phyloP scores from a whole-genome alignment of 2,113 vertebrate genomes.

The Paralichthys olivaceus region DNA sequence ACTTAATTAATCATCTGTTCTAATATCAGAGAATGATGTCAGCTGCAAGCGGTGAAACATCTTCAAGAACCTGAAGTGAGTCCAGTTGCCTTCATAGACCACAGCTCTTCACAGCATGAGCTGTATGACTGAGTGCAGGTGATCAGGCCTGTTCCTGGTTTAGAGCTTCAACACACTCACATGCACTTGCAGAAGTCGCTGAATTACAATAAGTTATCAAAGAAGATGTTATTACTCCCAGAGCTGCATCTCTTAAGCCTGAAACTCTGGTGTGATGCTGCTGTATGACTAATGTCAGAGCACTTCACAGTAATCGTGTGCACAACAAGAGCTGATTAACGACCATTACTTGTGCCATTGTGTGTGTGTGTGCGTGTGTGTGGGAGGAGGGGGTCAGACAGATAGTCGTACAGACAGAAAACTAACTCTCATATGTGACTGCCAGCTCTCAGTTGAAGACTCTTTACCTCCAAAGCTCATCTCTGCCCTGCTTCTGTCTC shows the following conservation, averaged over 20 bases:
- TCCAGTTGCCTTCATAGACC: not conserved
- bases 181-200: conserved; percentile 8
- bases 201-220: conserved; percentile 2
- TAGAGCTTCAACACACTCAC: not conserved
- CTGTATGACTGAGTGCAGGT: not conserved
- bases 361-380: conserved; percentile 15
- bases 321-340: conserved; percentile 66
- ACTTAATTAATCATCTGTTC: too few relatives aligned
- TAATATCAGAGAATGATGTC: not conserved
- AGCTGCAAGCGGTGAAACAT: not conserved
- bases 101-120: not conserved
- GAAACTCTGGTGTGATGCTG: conserved; percentile 11
- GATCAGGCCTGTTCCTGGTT: not conserved
- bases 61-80: not conserved
- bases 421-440: conserved; percentile 26
- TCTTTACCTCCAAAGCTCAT: conserved; percentile 25
- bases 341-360: conserved; percentile 50
- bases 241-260: conserved; percentile 24
- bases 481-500: conserved; percentile 14
- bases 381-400: conserved; percentile 16
- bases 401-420: conserved; percentile 32
- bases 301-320: conserved; percentile 56
- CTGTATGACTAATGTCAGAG: conserved; percentile 60
- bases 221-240: conserved; percentile 33
- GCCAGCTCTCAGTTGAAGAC: conserved; percentile 34